A percentile compares a stretch with the other conserved stretches of the same genome.
phyloP scores from a whole-genome alignment of 1,140 invertebrate genomes.

The Procambarus virginalis region DNA sequence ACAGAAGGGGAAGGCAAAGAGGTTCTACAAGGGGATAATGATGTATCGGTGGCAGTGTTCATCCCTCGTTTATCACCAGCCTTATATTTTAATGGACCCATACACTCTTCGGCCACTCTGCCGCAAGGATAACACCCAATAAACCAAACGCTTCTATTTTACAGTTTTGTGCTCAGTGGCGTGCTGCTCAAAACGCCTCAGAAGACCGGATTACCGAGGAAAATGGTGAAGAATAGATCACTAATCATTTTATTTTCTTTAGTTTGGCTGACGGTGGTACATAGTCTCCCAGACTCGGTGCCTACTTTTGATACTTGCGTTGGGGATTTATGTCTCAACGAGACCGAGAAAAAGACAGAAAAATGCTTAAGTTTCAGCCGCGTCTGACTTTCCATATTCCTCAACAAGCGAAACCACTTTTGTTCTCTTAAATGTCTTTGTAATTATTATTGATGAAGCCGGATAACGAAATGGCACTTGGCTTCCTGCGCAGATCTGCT shows the following conservation, averaged over 20 bases:
- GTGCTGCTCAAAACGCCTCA: no score
- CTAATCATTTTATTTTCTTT: no score
- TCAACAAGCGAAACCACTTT: neutral
- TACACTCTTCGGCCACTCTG: constrained; percentile 27
- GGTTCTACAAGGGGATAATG: constrained; percentile 29
- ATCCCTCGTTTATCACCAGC: neutral
- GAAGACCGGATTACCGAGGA: no score
- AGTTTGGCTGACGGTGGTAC: no score
- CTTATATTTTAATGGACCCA: constrained; percentile 10
- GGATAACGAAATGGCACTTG: neutral
- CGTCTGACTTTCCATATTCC: neutral
- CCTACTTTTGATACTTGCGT: no score
- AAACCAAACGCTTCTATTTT: neutral
- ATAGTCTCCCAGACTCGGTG: no score
- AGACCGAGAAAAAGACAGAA: no score
- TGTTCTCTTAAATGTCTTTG: neutral
- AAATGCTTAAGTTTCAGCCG: no score
- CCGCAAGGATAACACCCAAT: constrained; percentile 50
- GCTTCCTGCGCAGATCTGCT: neutral
- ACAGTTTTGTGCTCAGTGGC: no score
- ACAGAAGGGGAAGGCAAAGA: neutral
- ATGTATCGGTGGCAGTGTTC: constrained; percentile 7
- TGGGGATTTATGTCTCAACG: no score
- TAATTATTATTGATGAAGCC: neutral
- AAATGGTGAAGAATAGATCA: no score